A percentile compares a stretch with the other conserved stretches of the same genome.
Conservation (phyloP, 2,888 invertebrate species). For the Acleris holmiana region DNA sequence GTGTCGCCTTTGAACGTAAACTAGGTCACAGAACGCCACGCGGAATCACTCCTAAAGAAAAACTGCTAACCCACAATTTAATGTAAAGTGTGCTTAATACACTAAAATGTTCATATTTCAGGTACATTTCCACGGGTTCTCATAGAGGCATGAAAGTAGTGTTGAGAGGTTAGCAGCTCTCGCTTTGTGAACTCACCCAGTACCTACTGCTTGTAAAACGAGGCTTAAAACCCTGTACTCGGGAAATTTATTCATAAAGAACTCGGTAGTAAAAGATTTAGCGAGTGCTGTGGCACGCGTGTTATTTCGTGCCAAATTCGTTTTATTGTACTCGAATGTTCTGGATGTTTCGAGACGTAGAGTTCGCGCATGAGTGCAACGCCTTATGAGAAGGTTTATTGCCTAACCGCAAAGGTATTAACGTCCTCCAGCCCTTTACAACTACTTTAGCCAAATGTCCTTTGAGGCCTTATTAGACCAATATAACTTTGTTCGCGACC, state of each 20-base stretch:
- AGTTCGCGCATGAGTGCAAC: constrained; percentile 14
- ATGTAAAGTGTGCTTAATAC: constrained; percentile 18
- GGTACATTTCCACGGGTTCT: constrained; percentile 30
- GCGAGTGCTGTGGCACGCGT: constrained; percentile 12
- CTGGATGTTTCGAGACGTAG: constrained; percentile 8
- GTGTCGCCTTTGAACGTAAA: constrained; percentile 4
- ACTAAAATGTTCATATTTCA: constrained; percentile 28
- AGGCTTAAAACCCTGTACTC: constrained; percentile 42
- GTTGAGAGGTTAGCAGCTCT: constrained; percentile 40
- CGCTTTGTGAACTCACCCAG: constrained; percentile 41
- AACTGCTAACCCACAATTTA: constrained; percentile 18
- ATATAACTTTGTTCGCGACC: neutral
- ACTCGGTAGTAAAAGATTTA: constrained; percentile 21
- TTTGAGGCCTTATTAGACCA: constrained; percentile 20
- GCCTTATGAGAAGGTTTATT: constrained; percentile 7
- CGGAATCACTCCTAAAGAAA: constrained; percentile 13
- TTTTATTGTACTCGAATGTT: constrained; percentile 17
- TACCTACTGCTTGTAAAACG: constrained; percentile 39
- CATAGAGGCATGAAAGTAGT: constrained; percentile 38
- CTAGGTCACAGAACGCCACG: constrained; percentile 21
- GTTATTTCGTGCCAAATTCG: constrained; percentile 14
- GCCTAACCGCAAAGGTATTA: constrained; percentile 4
- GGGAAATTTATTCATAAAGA: constrained; percentile 36
- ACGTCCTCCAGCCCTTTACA: constrained; percentile 23
- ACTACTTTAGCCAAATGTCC: constrained; percentile 10